Evolutionary conservation across 1,140 invertebrate genomes (phyloP), one percentile per base, ranked within the genome.

Genomic region (Nasonia longicornis): DNA sequence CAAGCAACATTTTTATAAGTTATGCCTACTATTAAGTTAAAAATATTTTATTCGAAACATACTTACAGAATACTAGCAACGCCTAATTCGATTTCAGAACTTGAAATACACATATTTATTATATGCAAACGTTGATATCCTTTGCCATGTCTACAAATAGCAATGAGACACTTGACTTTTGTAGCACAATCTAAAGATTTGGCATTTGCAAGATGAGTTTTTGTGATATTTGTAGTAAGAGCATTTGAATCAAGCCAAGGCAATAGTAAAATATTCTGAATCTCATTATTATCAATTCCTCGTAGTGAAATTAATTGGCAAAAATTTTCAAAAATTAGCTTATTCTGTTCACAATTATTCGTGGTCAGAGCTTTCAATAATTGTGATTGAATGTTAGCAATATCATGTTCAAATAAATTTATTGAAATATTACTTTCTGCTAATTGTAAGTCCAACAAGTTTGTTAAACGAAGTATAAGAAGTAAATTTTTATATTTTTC

Each of bases 111-210:
- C 1, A 26, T 74, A 76, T 86, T 82, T 74, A 90, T 79, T n/a
- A 87, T 58, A 35, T 86, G 81, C 16, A 90, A 81, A 79, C 84
- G 83, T 63, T 84, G 81, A 63, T 84, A 85, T 42, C 85, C 85
- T 38, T 67, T 83, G 52, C 85, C 84, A 84, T 83, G 83, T 73
- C 79, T 83, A 14, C 86, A 85, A 35, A 90, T 70, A 20, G 81
- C 83, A 80, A 86, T 80, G 0, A 91, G 72, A 45, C 88, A 90
- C 14, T 87, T 86, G 2, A 87, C 81, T 85, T 86, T 89, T 14
- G 82, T 84, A 8, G 52, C 45, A 80, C 74, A 81, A 80, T 84
- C 83, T 22, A 90, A 82, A 63, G 84, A 86, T 78, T 87, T 86
- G 4, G 84, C 80, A 64, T 74, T 76, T 45, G 83, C 70, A 35